Percentiles rank a stretch among this genome's conserved stretches.
Evolutionary conservation across 2,797 vertebrate genomes (phyloP).

Genomic region (Bovichtus variegatus): DNA sequence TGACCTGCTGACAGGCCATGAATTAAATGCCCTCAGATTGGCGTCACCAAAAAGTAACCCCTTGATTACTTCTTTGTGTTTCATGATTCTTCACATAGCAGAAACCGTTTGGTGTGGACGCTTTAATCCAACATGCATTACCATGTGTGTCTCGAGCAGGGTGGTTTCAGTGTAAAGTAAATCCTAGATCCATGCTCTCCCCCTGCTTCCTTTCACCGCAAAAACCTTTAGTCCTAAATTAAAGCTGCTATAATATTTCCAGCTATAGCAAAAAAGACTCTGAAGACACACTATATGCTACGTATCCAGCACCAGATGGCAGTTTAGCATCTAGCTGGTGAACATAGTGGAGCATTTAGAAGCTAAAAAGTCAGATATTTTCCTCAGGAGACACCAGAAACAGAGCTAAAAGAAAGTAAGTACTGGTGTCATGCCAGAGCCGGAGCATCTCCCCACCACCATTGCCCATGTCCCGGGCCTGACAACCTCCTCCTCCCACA

Average conservation of each 20-base stretch:
- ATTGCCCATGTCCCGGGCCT: too few species aligned
- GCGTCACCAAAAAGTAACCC: neutral
- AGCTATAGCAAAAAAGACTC: neutral
- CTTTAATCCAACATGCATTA: neutral
- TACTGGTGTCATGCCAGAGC: too few species aligned
- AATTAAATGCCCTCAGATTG: neutral
- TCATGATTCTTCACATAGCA: neutral
- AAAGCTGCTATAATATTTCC: neutral
- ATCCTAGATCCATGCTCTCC: neutral
- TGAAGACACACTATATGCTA: neutral
- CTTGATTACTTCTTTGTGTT: neutral
- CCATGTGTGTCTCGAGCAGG: neutral
- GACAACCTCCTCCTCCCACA: too few species aligned
- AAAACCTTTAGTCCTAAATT: neutral
- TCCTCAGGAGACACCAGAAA: neutral
- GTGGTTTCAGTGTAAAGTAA: neutral
- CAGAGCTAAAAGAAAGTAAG: neutral
- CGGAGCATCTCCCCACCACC: too few species aligned
- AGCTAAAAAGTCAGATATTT: neutral
- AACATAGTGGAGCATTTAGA: neutral
- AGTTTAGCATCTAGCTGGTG: neutral
- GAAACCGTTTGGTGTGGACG: neutral
- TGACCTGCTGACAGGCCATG: neutral
- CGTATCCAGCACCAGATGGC: neutral
- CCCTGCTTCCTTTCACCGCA: neutral